Conservation (phyloP, 1,140 invertebrate genomes). For the Cotesia glomerata region DNA sequence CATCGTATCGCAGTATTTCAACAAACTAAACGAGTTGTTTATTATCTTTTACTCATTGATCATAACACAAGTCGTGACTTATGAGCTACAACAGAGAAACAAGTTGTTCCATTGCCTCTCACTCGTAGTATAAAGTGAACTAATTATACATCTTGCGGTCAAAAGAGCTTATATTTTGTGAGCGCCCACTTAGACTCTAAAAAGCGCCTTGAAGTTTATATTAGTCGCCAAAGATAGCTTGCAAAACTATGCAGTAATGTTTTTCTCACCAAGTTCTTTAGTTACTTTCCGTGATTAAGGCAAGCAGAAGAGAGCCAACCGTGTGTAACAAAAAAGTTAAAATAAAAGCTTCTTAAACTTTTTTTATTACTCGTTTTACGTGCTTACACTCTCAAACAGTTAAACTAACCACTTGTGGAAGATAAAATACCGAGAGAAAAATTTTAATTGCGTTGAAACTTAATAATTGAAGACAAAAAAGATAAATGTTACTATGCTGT, state of each 20-base stretch:
- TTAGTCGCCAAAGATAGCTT: conserved; percentile 54
- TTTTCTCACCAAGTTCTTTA: background rate
- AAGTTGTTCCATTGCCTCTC: conserved; percentile 34
- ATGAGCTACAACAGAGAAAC: too few relatives aligned
- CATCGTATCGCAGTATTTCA: too few relatives aligned
- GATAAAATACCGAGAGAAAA: background rate
- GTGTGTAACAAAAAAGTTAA: background rate
- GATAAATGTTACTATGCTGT: conserved; percentile 41
- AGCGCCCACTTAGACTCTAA: conserved; percentile 43
- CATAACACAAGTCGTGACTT: too few relatives aligned
- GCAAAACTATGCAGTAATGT: conserved; percentile 43
- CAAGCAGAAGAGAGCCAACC: background rate
- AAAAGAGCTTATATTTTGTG: conserved; percentile 10
- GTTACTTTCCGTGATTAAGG: background rate
- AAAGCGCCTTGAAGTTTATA: conserved; percentile 49
- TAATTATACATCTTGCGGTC: conserved; percentile 53
- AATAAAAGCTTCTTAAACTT: background rate
- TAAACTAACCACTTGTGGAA: background rate
- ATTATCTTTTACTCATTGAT: too few relatives aligned
- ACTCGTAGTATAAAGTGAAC: conserved; percentile 34
- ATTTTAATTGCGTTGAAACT: background rate
- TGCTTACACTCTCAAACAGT: background rate
- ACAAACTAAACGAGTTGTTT: too few relatives aligned
- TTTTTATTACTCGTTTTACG: background rate
- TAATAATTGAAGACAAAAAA: conserved; percentile 29